Percentiles rank a stretch among this genome's conserved stretches.
These are phyloP conservation scores for Calliopum simillimum DNA, from an alignment of 2,888 invertebrate species.

Conservation along the genomic window DNA sequence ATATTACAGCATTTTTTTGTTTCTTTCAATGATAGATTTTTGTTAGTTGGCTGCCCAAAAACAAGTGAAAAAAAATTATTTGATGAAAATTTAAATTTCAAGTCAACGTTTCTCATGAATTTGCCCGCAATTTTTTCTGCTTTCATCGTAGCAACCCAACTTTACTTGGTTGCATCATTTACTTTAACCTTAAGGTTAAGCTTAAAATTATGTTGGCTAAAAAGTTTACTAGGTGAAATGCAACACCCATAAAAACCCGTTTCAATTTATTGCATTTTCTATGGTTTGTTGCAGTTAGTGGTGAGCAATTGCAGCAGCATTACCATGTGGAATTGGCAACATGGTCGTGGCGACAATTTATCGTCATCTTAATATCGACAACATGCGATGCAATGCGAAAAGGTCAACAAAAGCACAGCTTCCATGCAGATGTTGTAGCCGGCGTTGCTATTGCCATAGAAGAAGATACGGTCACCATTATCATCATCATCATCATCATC, in stretches of 20 bases:
- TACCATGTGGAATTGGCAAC: neutral
- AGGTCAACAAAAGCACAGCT: constrained; percentile 13
- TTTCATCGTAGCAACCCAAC: neutral
- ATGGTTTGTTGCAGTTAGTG: neutral
- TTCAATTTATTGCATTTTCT: neutral
- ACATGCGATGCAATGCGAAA: constrained; percentile 24
- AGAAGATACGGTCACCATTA: neutral
- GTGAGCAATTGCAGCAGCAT: neutral
- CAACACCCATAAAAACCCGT: constrained; percentile 6
- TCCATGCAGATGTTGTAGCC: too few relatives aligned
- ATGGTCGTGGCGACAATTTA: constrained; percentile 24
- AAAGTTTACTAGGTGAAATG: constrained; percentile 27
- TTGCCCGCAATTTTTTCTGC: too few relatives aligned
- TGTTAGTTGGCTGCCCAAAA: too few relatives aligned
- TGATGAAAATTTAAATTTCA: too few relatives aligned
- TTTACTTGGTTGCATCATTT: constrained; percentile 13
- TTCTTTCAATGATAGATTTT: too few relatives aligned
- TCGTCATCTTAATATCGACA: constrained; percentile 5
- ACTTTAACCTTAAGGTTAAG: constrained; percentile 19
- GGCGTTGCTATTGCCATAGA: neutral
- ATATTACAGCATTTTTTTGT: too few relatives aligned
- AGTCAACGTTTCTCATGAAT: too few relatives aligned
- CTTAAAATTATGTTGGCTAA: constrained; percentile 12
- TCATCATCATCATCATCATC: too few relatives aligned
- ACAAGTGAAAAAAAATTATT: too few relatives aligned